Evolutionary conservation across 2,797 vertebrate species (phyloP), one percentile per base, ranked within the genome.

Genomic region (Myiotriccus ornatus): DNA sequence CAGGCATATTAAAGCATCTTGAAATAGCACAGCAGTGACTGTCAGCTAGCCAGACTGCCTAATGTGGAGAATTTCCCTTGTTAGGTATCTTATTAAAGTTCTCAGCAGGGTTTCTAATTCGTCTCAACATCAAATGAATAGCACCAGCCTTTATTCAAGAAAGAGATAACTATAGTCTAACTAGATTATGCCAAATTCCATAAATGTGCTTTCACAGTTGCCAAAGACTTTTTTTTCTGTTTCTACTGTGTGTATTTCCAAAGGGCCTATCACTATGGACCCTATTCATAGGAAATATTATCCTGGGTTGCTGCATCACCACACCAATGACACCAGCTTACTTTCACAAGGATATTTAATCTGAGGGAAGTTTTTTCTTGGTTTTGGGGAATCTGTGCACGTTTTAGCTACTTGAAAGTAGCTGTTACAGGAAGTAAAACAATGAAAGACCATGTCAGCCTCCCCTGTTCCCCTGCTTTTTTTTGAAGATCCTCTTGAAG

Each of bases 41-140:
- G 94, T 93, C 89, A 95, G 50, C 68, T 84, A 94, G 92, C 94
- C 95, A 95, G 71, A 79, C 57, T 92, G 90, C 81, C 85, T 96
- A 90, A 95, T 73, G 84, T 59, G 74, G 85, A 94, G 79, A 84
- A 86, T 95, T 96, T 95, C 88, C 85, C 95, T 90, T 95, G 83
- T 93, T 94, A 93, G 89, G 75, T 85, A 93, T 89, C 91, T 97
- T 95, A 96, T 97, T 97, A 95, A 97, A 96, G 83, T 87, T 94
- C 93, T 80, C 93, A 95, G 91, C 71, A 52, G 87, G 94, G 57
- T 89, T 95, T 91, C 93, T 71, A 83, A 93, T 89, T 96, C 1
- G 9, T 93, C 93, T 93, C 87, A 82, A 69, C 81, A 89, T 73
- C 67, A 74, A 95, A 93, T 92, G 88, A 97, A 96, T 86, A 94